Percentiles rank a stretch among this genome's conserved stretches.
These are phyloP conservation scores for Pachyramphus minor DNA, from an alignment of 2,113 vertebrate species.

Conservation along the genomic window DNA sequence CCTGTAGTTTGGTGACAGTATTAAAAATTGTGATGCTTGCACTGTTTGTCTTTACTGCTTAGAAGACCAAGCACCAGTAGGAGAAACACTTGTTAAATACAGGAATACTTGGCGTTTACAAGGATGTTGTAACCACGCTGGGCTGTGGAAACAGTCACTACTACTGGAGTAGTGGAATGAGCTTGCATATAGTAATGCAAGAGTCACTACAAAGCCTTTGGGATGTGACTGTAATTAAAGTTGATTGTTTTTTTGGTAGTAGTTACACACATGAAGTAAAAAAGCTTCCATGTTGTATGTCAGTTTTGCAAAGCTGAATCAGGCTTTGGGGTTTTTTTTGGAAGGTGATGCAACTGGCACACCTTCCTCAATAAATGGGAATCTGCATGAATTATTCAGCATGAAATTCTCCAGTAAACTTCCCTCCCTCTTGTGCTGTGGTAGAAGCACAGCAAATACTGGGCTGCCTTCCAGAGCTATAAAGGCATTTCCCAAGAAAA, in stretches of 20 bases:
- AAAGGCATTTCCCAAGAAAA: not conserved
- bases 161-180: not conserved
- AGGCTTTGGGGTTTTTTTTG: not conserved
- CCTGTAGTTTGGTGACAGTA: not conserved
- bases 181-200: not conserved
- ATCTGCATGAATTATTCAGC: slow-evolving; percentile 19
- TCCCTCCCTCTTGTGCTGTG: not conserved
- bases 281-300: accelerated
- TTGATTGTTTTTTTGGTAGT: not conserved
- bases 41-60: not conserved
- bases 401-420: not conserved
- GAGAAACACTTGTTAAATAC: not conserved
- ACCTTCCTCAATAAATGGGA: not conserved
- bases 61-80: not conserved
- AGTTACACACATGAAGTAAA: not conserved
- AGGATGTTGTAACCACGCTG: not conserved
- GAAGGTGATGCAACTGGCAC: not conserved
- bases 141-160: not conserved
- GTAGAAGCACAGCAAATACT: not conserved
- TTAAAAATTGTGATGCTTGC: not conserved
- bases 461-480: slow-evolving; percentile 1
- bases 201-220: not conserved
- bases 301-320: not conserved
- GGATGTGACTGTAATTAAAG: not conserved
- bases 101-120: not conserved